phyloP scores from a whole-genome alignment of 2,113 vertebrate species.

The Chascanopsetta lugubris region DNA sequence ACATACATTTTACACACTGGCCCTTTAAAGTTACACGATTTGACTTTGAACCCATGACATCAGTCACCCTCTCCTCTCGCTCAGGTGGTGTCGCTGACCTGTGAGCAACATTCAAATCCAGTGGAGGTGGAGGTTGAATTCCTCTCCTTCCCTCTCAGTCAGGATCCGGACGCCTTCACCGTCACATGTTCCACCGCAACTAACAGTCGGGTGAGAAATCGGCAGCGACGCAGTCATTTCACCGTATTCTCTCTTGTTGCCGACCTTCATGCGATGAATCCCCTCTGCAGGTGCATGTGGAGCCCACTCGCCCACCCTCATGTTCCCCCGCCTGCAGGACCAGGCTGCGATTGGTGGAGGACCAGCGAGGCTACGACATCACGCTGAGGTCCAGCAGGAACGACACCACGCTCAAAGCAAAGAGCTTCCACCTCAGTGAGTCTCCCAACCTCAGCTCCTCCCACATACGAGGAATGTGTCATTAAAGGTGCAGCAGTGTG shows the following conservation, averaged over 20 bases:
- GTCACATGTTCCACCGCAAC: conserved; percentile 68
- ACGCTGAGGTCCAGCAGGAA: conserved; percentile 79
- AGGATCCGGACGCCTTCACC: conserved; percentile 76
- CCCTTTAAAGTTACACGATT: no score
- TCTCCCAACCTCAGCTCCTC: no score
- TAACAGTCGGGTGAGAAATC: conserved; percentile 75
- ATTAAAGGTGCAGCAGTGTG: no score
- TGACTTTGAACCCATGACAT: neutral
- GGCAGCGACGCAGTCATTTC: neutral
- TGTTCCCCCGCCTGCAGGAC: conserved; percentile 75
- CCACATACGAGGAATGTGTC: no score
- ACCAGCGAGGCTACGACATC: conserved; percentile 78
- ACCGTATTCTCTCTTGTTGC: neutral
- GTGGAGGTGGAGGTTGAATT: conserved; percentile 75
- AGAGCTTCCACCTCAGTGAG: conserved; percentile 82
- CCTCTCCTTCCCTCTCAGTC: conserved; percentile 71
- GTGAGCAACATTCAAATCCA: conserved; percentile 63
- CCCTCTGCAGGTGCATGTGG: conserved; percentile 54
- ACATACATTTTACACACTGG: no score
- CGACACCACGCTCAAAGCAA: conserved; percentile 69
- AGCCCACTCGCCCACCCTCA: conserved; percentile 50
- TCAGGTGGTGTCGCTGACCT: conserved; percentile 75
- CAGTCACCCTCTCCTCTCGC: neutral
- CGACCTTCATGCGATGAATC: neutral
- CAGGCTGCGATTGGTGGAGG: conserved; percentile 68